Evolutionary conservation across 2,888 invertebrate species (phyloP), one percentile per base, ranked within the genome.

Genomic region (Falcaria lacertinaria): DNA sequence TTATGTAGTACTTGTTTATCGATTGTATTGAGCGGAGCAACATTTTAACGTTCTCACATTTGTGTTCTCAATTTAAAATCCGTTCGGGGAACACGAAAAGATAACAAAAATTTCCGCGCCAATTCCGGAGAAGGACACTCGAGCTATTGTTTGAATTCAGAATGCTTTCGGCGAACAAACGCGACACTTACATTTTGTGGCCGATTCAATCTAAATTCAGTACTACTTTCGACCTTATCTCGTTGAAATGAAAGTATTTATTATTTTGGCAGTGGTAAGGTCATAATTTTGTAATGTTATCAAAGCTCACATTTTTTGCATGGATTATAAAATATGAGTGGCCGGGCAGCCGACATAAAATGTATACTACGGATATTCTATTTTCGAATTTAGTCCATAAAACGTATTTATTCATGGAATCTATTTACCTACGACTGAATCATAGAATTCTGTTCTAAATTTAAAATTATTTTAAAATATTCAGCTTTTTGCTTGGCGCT

Each of bases 41-140:
- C 77, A 74, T 85, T 72, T 83, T 85, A 85, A 69, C 60, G 68
- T 53, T 56, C 52, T 64, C 52, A 66, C 70, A 79, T 79, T 81
- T 74, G 82, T 71, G 84, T 86, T 84, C 87, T 88, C 86, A 83
- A 86, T 88, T 87, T 80, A 83, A 86, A 88, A 87, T 86, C 80
- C 82, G 79, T 88, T 88, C 87, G 81, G 78, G 79, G 87, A 87
- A 88, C 77, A 85, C 87, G 85, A 86, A 86, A 86, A 87, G 86
- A 88, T 86, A 88, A 88, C 88, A 88, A 87, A 87, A 88, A 87
- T 87, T 86, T 87, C 87, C 87, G 83, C 80, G 79, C 82, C 80
- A 75, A 78, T 85, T 88, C 86, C 74, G 78, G 77, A 74, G 83
- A 86, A 84, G 81, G 83, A 84, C 83, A 87, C 77, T 70, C 80